A percentile compares a stretch with the other conserved stretches of the same genome.
phyloP scores from a whole-genome alignment of 2,113 vertebrate species.

The Corvus moneduloides region DNA sequence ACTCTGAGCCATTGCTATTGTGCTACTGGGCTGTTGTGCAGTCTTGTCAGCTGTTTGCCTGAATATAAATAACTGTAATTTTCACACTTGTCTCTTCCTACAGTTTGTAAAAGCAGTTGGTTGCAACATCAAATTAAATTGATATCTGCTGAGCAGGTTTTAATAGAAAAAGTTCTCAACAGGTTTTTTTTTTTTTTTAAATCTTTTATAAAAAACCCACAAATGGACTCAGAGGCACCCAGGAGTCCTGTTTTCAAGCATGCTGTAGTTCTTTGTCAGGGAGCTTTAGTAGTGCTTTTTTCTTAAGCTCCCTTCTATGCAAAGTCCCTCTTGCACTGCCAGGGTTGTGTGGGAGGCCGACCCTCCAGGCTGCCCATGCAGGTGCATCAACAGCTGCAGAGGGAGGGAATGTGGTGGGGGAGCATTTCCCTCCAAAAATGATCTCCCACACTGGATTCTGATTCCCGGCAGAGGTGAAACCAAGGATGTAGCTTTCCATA shows the following conservation, averaged over 20 bases:
- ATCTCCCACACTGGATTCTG: not conserved
- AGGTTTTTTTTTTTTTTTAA: slow-evolving; percentile 3
- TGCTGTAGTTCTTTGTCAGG: not conserved
- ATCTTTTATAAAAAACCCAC: not conserved
- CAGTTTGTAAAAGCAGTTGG: slow-evolving; percentile 52
- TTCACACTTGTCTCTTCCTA: slow-evolving; percentile 69
- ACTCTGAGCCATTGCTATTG: slow-evolving; percentile 46
- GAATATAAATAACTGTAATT: slow-evolving; percentile 75
- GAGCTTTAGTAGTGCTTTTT: not conserved
- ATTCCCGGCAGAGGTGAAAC: not conserved
- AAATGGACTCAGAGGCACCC: not conserved
- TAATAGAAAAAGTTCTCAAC: not conserved
- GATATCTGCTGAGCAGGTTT: slow-evolving; percentile 23
- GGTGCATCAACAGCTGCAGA: not conserved
- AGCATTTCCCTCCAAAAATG: not conserved
- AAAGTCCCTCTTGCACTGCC: not conserved
- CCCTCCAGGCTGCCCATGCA: not conserved
- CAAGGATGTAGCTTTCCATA: not conserved
- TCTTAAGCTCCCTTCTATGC: not conserved
- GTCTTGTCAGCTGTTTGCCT: slow-evolving; percentile 62
- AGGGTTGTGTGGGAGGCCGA: fast-evolving
- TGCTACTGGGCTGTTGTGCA: slow-evolving; percentile 61
- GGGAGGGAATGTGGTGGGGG: not conserved
- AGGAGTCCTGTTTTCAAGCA: not conserved
- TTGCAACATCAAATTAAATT: slow-evolving; percentile 62